Evolutionary conservation across 1,140 invertebrate species (phyloP).

Genomic region (Macrosteles quadrilineatus): DNA sequence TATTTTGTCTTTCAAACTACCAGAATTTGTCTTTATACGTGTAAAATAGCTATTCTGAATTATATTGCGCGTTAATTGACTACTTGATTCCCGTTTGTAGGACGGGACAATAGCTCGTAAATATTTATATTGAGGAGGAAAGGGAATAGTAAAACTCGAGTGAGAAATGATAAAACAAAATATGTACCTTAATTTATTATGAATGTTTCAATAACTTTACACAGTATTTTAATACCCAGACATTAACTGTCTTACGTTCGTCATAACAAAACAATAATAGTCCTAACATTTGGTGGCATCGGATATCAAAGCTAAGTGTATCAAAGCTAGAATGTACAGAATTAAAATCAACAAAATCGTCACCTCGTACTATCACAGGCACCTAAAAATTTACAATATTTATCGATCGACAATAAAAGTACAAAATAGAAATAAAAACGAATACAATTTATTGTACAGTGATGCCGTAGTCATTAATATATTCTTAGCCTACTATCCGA

Average conservation of each 20-base stretch:
- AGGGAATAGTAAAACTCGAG: neutral
- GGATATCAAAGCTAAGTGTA: slow-evolving; percentile 11
- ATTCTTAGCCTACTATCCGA: slow-evolving; percentile 11
- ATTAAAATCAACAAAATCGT: slow-evolving; percentile 27
- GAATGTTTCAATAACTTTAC: slow-evolving; percentile 24
- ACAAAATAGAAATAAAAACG: slow-evolving; percentile 16
- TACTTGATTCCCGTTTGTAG: too few relatives aligned
- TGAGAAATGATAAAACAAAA: slow-evolving; percentile 26
- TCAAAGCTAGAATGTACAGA: slow-evolving; percentile 27
- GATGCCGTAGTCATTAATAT: slow-evolving; percentile 9
- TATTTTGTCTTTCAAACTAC: too few relatives aligned
- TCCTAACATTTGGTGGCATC: slow-evolving; percentile 23
- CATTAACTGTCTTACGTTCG: neutral
- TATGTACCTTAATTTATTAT: slow-evolving; percentile 27
- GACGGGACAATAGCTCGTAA: too few relatives aligned
- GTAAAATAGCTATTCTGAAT: too few relatives aligned
- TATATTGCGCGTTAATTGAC: too few relatives aligned
- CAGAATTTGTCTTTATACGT: too few relatives aligned
- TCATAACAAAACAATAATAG: slow-evolving; percentile 18
- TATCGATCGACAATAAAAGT: slow-evolving; percentile 22
- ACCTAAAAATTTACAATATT: slow-evolving; percentile 27
- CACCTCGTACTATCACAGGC: slow-evolving; percentile 27
- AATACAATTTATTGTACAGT: slow-evolving; percentile 27
- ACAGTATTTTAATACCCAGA: slow-evolving; percentile 14
- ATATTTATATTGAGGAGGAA: neutral